Evolutionary conservation across 2,888 invertebrate species (phyloP).

Genomic region (Pristionchus japonicus): DNA sequence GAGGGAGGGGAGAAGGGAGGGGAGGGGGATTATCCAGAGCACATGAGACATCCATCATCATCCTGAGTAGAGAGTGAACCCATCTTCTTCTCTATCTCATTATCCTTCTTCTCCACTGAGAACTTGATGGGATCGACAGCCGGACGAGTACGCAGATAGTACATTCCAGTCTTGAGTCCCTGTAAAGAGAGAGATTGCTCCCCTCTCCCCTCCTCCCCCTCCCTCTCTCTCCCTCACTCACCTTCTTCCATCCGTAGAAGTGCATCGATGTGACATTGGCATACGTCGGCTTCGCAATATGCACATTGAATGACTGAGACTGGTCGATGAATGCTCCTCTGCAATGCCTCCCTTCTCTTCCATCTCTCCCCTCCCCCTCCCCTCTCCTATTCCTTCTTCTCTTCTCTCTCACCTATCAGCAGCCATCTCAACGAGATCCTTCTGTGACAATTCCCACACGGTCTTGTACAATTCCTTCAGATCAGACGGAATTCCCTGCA

Average conservation of each 20-base stretch:
- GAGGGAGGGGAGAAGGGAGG: not conserved
- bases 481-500: conserved; percentile 72
- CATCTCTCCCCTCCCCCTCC: too few species aligned
- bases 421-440: conserved; percentile 78
- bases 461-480: conserved; percentile 78
- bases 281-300: conserved; percentile 93
- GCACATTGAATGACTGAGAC: conserved; percentile 96
- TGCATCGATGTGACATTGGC: conserved; percentile 97
- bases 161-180: conserved; percentile 99
- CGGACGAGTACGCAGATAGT: conserved; percentile 95
- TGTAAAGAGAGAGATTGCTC: conserved; percentile 65
- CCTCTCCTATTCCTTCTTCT: not conserved
- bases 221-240: conserved; percentile 3
- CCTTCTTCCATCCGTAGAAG: conserved; percentile 95
- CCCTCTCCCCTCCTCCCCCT: not conserved
- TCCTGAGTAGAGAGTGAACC: conserved; percentile 36
- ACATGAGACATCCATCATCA: conserved; percentile 72
- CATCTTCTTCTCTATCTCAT: conserved; percentile 75
- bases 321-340: conserved; percentile 98
- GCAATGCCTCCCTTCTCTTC: conserved; percentile 80
- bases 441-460: conserved; percentile 83
- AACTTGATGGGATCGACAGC: conserved; percentile 97
- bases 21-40: conserved; percentile 63
- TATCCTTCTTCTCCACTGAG: conserved; percentile 89
- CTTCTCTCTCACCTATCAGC: conserved; percentile 54